Percentiles rank a stretch among this genome's conserved stretches.
Evolutionary conservation across 1,140 invertebrate species (phyloP).

Genomic region (Drosophila repleta): DNA sequence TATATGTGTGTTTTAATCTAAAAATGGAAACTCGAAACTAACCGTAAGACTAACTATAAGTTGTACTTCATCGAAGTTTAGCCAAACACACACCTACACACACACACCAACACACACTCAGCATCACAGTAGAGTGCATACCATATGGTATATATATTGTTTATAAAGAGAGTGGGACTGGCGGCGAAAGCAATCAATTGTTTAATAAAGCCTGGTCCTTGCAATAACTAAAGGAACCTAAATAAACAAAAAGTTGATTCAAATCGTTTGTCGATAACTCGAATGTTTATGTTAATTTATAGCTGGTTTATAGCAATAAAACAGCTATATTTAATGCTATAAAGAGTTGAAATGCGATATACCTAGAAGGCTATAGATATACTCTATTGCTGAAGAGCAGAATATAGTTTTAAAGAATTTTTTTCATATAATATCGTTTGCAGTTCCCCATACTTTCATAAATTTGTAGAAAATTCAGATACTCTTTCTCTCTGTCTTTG

Average conservation of each 20-base stretch:
- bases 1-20: constrained; percentile 26
- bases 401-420: no score
- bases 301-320: background rate
- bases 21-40: constrained; percentile 55
- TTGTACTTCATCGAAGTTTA: constrained; percentile 45
- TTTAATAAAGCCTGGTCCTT: constrained; percentile 58
- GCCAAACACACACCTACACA: constrained; percentile 22
- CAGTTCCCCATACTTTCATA: no score
- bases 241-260: background rate
- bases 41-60: constrained; percentile 73
- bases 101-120: constrained; percentile 17
- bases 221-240: constrained; percentile 51
- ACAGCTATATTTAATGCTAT: background rate
- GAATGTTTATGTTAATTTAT: background rate
- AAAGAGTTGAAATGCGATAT: background rate
- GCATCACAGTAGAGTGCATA: constrained; percentile 22
- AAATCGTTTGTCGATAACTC: constrained; percentile 1
- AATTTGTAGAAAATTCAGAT: background rate
- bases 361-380: background rate
- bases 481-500: background rate
- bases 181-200: constrained; percentile 67
- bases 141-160: constrained; percentile 24
- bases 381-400: no score
- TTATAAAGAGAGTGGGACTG: constrained; percentile 28
- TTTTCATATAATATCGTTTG: no score